Percentiles rank a stretch among this genome's conserved stretches.
These are phyloP conservation scores for Leptatherina wallacei DNA, from an alignment of 2,797 vertebrate genomes.

Conservation along the genomic window DNA sequence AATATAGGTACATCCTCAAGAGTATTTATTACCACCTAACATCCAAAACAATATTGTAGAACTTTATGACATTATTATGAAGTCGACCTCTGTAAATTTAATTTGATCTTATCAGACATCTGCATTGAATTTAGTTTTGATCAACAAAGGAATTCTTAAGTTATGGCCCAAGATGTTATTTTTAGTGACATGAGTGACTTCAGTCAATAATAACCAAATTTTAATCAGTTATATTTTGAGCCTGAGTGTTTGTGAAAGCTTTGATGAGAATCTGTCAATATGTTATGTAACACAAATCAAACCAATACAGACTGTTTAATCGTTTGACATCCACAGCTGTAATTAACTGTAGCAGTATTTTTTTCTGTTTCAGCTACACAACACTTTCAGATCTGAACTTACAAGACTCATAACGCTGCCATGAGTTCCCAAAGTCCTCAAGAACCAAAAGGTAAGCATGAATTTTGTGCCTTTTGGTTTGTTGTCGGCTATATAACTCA, in stretches of 20 bases:
- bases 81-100: no score
- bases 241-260: background rate
- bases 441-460: constrained; percentile 52
- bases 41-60: no score
- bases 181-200: background rate
- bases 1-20: no score
- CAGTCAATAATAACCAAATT: background rate
- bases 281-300: background rate
- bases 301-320: no score
- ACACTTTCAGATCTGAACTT: background rate
- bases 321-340: background rate
- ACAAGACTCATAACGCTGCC: constrained; percentile 7
- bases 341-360: background rate
- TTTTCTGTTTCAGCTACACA: constrained; percentile 38
- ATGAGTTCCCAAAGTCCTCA: constrained; percentile 50
- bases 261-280: background rate
- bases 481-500: background rate
- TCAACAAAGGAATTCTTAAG: background rate
- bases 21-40: no score
- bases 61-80: no score
- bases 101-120: background rate
- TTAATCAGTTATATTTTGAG: background rate
- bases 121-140: background rate
- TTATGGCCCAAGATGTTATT: background rate
- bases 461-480: background rate